Evolutionary conservation across 2,113 vertebrate species (phyloP), one percentile per base, ranked within the genome.

Genomic region (Nibea albiflora): DNA sequence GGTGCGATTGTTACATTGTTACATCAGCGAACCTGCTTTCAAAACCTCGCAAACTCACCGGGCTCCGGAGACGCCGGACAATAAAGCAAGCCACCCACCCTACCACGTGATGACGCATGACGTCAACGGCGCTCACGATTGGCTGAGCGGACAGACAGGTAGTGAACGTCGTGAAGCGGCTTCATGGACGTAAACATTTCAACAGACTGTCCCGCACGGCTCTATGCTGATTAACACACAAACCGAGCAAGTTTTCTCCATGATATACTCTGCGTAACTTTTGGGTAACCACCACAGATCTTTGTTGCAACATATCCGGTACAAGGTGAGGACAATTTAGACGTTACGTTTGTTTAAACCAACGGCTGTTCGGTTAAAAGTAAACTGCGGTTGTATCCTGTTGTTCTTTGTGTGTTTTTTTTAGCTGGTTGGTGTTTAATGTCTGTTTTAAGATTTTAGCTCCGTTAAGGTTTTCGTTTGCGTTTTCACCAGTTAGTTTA

Each of bases 91-190:
- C 65, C 8, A 11, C 8, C 47, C 6, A 1, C 2, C 4, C 3
- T 9, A 9, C 6, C 54, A 64, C 78, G 83, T 87, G 76, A 83
- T 53, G 67, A 75, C 83, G 76, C 15, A 11, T 19, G 2, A 50
- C 22, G 12, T 52, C 1, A 6, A 12, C 56, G 66, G 4, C 17
- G 53, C 31, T 49, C 3, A 0, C 11, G 76, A 90, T 93, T 92
- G 89, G 92, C 74, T 90, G 49, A 81, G 17, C 22, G 1, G 47
- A 56, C 24, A 62, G n/a, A 0, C 63, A 42, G 60, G 72, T 19
- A 50, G 64, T 20, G 12, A 46, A 19, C 54, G 72, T 19, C 47
- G 64, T 20, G 12, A 46, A 19, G 58, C 8, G 20, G 3, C 11
- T 49, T 19, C 14, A 5, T 24, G 42, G n/a, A 65, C 39, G 22